phyloP scores from a whole-genome alignment of 2,113 vertebrate species.

The Dipodomys merriami region DNA sequence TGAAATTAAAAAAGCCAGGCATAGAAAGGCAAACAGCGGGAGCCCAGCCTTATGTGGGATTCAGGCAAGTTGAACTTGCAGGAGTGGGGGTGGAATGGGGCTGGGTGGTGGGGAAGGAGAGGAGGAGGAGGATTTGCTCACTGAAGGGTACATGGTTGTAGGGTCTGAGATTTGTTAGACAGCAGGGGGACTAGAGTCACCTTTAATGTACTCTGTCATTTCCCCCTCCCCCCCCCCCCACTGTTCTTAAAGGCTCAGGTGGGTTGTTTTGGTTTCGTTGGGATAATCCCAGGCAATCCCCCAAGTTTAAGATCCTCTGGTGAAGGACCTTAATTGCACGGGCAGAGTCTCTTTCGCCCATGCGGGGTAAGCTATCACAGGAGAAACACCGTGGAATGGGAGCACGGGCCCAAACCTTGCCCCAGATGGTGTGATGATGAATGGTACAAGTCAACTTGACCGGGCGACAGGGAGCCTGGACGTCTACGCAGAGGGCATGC shows the following conservation, averaged over 20 bases:
- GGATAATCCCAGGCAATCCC: not conserved
- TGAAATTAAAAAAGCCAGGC: not conserved
- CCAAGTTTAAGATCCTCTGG: not conserved
- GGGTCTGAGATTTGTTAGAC: not conserved
- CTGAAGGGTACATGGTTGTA: too few relatives aligned
- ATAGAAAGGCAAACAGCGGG: not conserved
- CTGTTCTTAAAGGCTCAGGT: not conserved
- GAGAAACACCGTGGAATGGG: not conserved
- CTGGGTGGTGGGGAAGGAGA: too few relatives aligned
- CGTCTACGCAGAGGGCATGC: not conserved
- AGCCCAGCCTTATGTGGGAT: not conserved
- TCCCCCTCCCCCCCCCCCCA: too few relatives aligned
- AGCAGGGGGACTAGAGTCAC: not conserved
- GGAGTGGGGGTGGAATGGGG: not conserved
- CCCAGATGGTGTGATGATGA: not conserved
- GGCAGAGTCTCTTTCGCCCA: not conserved
- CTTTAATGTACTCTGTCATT: too few relatives aligned
- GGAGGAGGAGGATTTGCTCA: not conserved
- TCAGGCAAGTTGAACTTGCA: not conserved
- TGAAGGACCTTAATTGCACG: not conserved
- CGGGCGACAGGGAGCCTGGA: not conserved
- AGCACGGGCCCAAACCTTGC: not conserved
- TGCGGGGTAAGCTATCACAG: not conserved
- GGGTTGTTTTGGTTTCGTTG: not conserved
- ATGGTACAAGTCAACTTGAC: not conserved